A percentile compares a stretch with the other conserved stretches of the same genome.
Evolutionary conservation across 2,797 vertebrate genomes (phyloP).

Genomic region (Smutsia temminckii): DNA sequence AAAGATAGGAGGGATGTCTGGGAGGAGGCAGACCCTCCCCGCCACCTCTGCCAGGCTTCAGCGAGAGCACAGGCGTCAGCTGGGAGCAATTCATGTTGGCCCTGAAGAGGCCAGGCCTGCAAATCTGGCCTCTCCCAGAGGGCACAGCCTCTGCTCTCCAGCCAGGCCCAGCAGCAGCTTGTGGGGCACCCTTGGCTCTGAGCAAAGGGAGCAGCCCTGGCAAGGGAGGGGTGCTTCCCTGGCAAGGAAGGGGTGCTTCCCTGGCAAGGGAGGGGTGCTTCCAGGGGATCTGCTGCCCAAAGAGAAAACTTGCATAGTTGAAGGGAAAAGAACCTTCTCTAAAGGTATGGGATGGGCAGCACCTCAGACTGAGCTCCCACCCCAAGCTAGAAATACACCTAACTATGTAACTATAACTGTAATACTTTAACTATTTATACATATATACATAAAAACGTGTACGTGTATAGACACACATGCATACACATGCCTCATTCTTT

Average conservation of each 20-base stretch:
- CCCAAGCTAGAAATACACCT: not conserved
- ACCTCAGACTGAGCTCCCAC: not conserved
- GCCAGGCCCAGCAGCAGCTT: slow-evolving; percentile 33
- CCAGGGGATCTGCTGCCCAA: not conserved
- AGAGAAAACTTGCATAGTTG: not conserved
- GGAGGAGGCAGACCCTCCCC: not conserved
- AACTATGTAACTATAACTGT: not conserved
- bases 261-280: not conserved
- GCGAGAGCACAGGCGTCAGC: slow-evolving; percentile 5
- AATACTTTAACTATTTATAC: not conserved
- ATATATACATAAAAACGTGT: not conserved
- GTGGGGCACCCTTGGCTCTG: not conserved
- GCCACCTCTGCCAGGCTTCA: slow-evolving; percentile 8
- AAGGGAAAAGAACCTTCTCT: not conserved
- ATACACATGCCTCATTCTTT: not conserved
- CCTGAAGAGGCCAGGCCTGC: not conserved
- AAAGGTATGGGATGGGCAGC: not conserved
- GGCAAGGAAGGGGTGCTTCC: too few relatives aligned
- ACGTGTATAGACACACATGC: not conserved
- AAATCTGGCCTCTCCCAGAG: not conserved
- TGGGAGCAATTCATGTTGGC: not conserved
- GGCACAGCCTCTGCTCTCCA: not conserved
- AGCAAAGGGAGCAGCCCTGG: not conserved
- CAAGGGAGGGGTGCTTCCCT: not conserved
- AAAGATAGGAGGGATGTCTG: not conserved